These are phyloP conservation scores for Agapornis canus DNA, from an alignment of 2,797 vertebrate species.

Conservation along the genomic window DNA sequence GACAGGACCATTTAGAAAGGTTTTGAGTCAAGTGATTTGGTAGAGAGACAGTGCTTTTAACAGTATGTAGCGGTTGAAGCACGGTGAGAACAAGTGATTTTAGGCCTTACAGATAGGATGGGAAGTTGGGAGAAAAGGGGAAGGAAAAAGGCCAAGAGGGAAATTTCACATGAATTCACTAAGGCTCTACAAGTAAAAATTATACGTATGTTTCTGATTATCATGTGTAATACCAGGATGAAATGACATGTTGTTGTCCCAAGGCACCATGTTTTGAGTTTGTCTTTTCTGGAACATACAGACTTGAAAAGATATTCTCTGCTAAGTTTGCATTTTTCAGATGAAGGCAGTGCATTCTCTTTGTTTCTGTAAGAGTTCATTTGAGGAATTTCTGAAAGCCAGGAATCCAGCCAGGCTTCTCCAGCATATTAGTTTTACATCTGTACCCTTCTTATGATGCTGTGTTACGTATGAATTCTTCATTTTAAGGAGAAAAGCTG, in stretches of 20 bases:
- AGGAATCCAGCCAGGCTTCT: not conserved
- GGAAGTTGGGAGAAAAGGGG: not conserved
- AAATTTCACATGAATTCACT: not conserved
- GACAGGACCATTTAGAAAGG: not conserved
- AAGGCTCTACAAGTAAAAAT: not conserved
- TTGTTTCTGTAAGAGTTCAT: not conserved
- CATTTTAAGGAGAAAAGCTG: not conserved
- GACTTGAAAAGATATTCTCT: not conserved
- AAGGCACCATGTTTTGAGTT: not conserved
- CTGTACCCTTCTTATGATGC: not conserved
- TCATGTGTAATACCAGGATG: not conserved
- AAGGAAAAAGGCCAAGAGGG: not conserved
- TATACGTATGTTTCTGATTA: not conserved
- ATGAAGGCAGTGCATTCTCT: not conserved
- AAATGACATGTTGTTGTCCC: accelerated
- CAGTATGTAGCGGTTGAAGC: not conserved
- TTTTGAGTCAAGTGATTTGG: not conserved
- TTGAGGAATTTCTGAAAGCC: not conserved
- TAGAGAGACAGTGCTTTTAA: not conserved
- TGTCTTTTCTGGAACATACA: not conserved
- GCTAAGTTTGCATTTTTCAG: not conserved
- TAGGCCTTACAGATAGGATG: not conserved
- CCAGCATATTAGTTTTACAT: not conserved
- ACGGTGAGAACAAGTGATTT: not conserved
- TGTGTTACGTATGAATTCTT: not conserved